phyloP scores from a whole-genome alignment of 1,140 invertebrate species.

The Euborellia annulipes region DNA sequence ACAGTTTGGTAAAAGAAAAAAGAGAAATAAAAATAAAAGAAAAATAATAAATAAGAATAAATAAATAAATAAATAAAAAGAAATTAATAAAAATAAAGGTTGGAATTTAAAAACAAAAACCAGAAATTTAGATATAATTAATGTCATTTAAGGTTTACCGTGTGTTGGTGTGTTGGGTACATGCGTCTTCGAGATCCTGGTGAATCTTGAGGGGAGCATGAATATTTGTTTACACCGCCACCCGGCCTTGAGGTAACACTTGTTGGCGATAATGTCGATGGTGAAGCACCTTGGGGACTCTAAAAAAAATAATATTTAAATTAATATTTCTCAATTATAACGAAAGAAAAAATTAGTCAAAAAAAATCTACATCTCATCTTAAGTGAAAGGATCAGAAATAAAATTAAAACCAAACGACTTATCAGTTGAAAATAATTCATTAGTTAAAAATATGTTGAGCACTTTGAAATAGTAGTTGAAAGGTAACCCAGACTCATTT shows the following conservation, averaged over 20 bases:
- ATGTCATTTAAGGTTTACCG: constrained; percentile 7
- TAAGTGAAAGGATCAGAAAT: too few relatives aligned
- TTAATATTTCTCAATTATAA: too few relatives aligned
- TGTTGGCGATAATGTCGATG: constrained; percentile 56
- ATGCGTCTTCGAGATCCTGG: constrained; percentile 7
- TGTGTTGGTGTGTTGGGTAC: constrained; percentile 9
- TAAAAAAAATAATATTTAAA: too few relatives aligned
- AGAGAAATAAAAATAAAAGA: constrained; percentile 16
- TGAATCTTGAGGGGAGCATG: constrained; percentile 32
- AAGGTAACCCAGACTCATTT: too few relatives aligned
- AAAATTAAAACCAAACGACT: too few relatives aligned
- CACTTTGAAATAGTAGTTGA: too few relatives aligned
- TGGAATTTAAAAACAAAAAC: constrained; percentile 1
- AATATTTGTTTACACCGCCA: constrained; percentile 19
- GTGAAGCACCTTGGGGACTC: constrained; percentile 51
- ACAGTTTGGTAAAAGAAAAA: constrained; percentile 43
- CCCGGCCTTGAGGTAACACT: constrained; percentile 24
- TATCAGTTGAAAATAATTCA: too few relatives aligned
- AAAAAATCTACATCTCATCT: too few relatives aligned
- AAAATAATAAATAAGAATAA: constrained; percentile 24
- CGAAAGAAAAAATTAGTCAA: too few relatives aligned
- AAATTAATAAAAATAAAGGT: constrained; percentile 18
- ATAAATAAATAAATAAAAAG: constrained; percentile 29
- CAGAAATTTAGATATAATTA: constrained; percentile 9
- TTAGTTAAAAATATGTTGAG: too few relatives aligned